Percentiles rank a stretch among this genome's conserved stretches.
Conservation (phyloP, 2,113 vertebrate species). For the Apodemus speciosus region DNA sequence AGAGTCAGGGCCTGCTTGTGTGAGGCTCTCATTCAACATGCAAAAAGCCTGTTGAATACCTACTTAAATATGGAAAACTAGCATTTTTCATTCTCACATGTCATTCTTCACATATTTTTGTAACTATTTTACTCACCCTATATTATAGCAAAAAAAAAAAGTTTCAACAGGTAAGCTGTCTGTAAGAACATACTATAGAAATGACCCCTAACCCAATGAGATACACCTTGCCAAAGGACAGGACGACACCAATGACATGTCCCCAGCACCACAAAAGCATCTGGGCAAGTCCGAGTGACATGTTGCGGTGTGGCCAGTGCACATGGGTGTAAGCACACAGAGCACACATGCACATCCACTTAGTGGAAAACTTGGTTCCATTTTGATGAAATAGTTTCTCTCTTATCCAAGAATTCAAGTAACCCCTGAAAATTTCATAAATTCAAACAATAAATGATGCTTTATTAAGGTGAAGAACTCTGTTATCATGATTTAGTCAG, state of each 20-base stretch:
- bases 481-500: neutral
- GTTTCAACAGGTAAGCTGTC: neutral
- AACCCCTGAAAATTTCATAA: neutral
- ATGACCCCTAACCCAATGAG: neutral
- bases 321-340: neutral
- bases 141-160: neutral
- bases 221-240: neutral
- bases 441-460: neutral
- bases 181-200: neutral
- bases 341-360: neutral
- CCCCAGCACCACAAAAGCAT: neutral
- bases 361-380: neutral
- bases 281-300: neutral
- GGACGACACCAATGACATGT: neutral
- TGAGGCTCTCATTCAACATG: neutral
- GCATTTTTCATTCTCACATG: neutral
- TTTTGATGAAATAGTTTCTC: neutral
- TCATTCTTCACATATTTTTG: slow-evolving; percentile 9
- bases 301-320: neutral
- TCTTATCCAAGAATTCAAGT: neutral
- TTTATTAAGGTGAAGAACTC: neutral
- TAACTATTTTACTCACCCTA: neutral
- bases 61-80: neutral
- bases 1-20: neutral
- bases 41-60: neutral